Base-by-base conservation (phyloP, 2,113 vertebrate species). In the Cheilinus undulatus region DNA sequence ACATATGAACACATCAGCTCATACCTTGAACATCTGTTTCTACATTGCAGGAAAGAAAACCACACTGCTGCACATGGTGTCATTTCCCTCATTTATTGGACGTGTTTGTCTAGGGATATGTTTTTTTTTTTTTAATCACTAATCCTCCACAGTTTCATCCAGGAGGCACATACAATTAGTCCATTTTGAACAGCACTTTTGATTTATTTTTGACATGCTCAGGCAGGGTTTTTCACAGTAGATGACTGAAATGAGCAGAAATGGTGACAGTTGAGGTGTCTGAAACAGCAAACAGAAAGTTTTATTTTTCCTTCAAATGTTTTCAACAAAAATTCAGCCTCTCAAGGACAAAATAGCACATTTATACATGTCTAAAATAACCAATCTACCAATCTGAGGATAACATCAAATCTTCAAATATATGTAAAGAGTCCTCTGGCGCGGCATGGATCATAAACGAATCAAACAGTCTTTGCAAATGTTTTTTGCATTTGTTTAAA, bases 181-280 rank as follows among this genome's bases (percentile, higher is more conserved):
- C 72, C 30, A 69, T 14, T 68, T 43, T 32, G 14, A 70, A 73
- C 45, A 19, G 34, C 48, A 50, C 3, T 75, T 50, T 45, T 42
- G 38, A 20, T 70, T 69, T 63, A 40, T 62, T 73, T n/a, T 57
- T 24, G 53, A 76, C 85, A 91, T 88, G 87, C 84, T 86, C 78
- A 78, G 76, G 75, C 69, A 80, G 50, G 68, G 30, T 69, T 32
- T 10, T 30, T 74, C 64, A 69, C 38, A 49, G 49, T 45, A 40
- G 38, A 62, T 52, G 40, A 49, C 23, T 48, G 54, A 27, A 73
- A 72, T 19, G 53, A 66, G 67, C 7, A 9, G 26, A 63, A n/a
- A 43, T 42, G 12, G 17, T 51, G 64, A 64, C 40, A 63, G 32
- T 50, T 9, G 12, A 28, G 48, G 54, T 46, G 30, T 61, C 20